Evolutionary conservation across 2,888 invertebrate species (phyloP), one percentile per base, ranked within the genome.

Genomic region (Spodoptera picta): DNA sequence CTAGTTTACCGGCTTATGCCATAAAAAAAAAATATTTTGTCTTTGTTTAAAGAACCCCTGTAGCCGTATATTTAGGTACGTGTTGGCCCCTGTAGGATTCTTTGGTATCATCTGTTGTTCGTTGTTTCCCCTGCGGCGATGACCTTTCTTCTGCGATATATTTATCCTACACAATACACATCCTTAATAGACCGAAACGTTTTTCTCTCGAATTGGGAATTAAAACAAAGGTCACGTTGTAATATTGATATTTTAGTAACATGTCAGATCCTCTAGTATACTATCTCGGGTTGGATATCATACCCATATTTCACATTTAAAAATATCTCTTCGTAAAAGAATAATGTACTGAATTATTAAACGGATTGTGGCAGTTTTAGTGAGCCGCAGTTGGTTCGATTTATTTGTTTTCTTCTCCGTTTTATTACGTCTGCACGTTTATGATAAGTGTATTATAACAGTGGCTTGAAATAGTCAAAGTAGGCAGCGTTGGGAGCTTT

Each of bases 101-200:
- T 73, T 77, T 73, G 66, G 73, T 62, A 60, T 76, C 79, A 64
- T 77, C 75, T 80, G 50, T 74, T 57, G 57, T 79, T 69, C 73
- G 79, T 75, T 78, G 81, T 81, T 75, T 82, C 73, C 81, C 81
- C 63, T 60, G 63, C 60, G 78, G 77, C 74, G 69, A 69, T 69
- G 75, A 69, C 75, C 77, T 76, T 75, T 73, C 69, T 65, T 72
- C 78, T 70, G 58, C 51, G 62, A 57, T 62, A 50, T 65, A 66
- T 69, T 81, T 69, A 58, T 62, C 57, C 63, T 60, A 59, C 62
- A 63, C 60, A 60, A 60, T 60, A 60, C 62, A 63, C 60, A 60
- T 61, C 43, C 24, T 53, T 72, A 65, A 73, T 72, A 64, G 62
- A 59, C 60, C 60, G 56, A n/a, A 56, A 58, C 49, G 27, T 66